Conservation (phyloP, 2,888 invertebrate species). For the Scaeva pyrastri region DNA sequence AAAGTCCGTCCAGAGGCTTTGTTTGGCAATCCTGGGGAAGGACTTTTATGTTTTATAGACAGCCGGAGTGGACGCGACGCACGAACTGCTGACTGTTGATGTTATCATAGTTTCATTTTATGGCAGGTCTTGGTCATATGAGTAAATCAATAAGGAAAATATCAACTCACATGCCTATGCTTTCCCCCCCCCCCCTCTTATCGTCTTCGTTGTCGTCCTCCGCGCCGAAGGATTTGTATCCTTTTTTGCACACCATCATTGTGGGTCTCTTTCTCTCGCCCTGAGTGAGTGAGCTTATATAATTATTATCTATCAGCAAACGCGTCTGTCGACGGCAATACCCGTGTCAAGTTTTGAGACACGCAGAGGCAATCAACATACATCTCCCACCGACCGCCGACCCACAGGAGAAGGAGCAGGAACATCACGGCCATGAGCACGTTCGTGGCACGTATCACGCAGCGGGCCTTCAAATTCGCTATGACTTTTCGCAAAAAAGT, state of each 20-base stretch:
- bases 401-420: not conserved
- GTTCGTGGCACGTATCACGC: slow-evolving; percentile 62
- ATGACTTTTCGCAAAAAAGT: slow-evolving; percentile 48
- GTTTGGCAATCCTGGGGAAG: slow-evolving; percentile 30
- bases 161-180: slow-evolving; percentile 17
- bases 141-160: slow-evolving; percentile 71
- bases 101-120: slow-evolving; percentile 70
- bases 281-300: slow-evolving; percentile 24
- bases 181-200: slow-evolving; percentile 24
- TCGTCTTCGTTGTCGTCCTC: too few species aligned
- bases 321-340: slow-evolving; percentile 3
- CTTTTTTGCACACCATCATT: not conserved
- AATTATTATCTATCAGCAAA: slow-evolving; percentile 51
- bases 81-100: slow-evolving; percentile 70
- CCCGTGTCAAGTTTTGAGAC: slow-evolving; percentile 52
- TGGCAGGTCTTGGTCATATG: slow-evolving; percentile 52
- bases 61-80: not conserved
- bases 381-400: too few species aligned
- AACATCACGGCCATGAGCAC: slow-evolving; percentile 41
- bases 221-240: slow-evolving; percentile 15
- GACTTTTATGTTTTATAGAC: not conserved
- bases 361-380: slow-evolving; percentile 61
- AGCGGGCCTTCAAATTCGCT: slow-evolving; percentile 37
- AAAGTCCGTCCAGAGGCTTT: slow-evolving; percentile 27
- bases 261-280: not conserved